Evolutionary conservation across 2,113 vertebrate genomes (phyloP).

Genomic region (Pica pica): DNA sequence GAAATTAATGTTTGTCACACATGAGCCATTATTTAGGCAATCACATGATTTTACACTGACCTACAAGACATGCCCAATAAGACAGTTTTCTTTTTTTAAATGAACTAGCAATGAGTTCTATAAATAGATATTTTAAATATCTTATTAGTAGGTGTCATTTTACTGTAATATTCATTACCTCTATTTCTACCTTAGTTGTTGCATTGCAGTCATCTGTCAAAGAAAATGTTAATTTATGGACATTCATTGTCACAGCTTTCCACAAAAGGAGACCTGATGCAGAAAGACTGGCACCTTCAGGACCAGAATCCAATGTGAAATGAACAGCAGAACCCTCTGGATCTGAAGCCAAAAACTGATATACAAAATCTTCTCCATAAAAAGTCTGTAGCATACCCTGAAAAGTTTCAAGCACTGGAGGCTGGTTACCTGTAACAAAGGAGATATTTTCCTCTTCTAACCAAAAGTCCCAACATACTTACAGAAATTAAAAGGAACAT

Average conservation of each 20-base stretch:
- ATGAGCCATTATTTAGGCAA: conserved; percentile 83
- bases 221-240: conserved; percentile 72
- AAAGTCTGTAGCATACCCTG: conserved; percentile 74
- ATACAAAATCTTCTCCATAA: conserved; percentile 80
- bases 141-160: neutral
- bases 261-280: conserved; percentile 82
- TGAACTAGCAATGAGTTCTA: neutral
- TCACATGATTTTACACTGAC: conserved; percentile 80
- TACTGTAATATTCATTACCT: conserved; percentile 71
- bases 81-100: conserved; percentile 4
- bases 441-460: neutral
- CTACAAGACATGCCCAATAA: conserved; percentile 65
- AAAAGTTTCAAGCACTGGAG: conserved; percentile 74
- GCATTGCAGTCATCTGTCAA: conserved; percentile 80
- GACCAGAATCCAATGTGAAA: conserved; percentile 79
- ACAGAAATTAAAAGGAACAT: neutral
- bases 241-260: conserved; percentile 67
- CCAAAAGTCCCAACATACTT: neutral
- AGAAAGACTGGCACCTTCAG: conserved; percentile 78
- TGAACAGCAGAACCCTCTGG: conserved; percentile 81
- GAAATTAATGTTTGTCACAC: conserved; percentile 71
- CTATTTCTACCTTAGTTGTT: conserved; percentile 66
- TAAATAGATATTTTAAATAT: neutral
- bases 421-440: conserved; percentile 79
- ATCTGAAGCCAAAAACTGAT: conserved; percentile 83